Evolutionary conservation across 2,888 invertebrate species (phyloP), one percentile per base, ranked within the genome.

Genomic region (Limnephilus rhombicus): DNA sequence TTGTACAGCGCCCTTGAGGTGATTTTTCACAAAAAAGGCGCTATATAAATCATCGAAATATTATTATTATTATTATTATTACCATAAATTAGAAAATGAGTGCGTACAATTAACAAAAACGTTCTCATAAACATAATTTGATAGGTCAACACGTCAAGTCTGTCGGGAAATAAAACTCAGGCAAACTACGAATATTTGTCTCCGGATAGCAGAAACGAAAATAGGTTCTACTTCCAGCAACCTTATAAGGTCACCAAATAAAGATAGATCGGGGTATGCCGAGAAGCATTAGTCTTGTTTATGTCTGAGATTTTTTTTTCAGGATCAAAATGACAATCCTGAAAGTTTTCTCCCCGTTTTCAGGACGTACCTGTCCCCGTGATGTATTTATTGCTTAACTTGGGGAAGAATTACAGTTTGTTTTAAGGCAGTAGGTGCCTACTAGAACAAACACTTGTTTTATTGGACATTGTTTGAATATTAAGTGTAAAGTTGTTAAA

Each of bases 221-320:
- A 68, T 7, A 68, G 68, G 68, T 68, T 68, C n/a, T 68, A 68
- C 68, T 68, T n/a, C 24, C 68, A 24, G 24, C 53, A 53, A 9
- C 68, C 24, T 45, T 45, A 41, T 83, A 83, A 83, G 83, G 86
- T 45, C 49, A 15, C 86, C 86, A 45, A 86, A 86, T 45, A 45
- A 45, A 86, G 86, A 86, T 86, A 86, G 45, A 86, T 86, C 29
- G n/a, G 45, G 49, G 86, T 34, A 7, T 49, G 45, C 86, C 45
- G 49, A 49, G 90, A 90, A 80, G 85, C 90, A 90, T 90, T 90
- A 68, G 90, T 90, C 90, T 90, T 90, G 85, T 90, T 90, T 90
- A 90, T 80, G 90, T 85, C 85, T n/a, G 53, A 80, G 85, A 90
- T 90, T 90, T 90, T 90, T 90, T 90, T 85, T 90, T 85, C 15